phyloP scores from a whole-genome alignment of 2,113 vertebrate genomes.

The Ploceus nigricollis region DNA sequence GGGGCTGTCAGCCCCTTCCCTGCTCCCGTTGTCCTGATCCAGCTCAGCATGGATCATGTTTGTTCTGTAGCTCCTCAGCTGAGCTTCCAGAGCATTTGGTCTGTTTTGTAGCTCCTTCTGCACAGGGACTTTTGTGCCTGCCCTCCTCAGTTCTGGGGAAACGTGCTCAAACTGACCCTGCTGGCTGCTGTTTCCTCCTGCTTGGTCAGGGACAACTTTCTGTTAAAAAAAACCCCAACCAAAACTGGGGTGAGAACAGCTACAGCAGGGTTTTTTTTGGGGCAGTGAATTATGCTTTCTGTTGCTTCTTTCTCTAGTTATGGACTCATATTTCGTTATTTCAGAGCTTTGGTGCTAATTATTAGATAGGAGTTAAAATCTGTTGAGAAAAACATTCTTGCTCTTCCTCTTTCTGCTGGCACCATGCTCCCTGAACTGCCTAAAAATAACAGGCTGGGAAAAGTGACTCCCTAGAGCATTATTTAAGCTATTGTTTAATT shows the following conservation, averaged over 20 bases:
- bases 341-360: neutral
- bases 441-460: conserved; percentile 60
- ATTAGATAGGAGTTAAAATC: neutral
- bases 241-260: neutral
- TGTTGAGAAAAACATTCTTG: conserved; percentile 20
- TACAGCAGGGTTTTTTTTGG: neutral
- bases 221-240: neutral
- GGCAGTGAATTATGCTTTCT: neutral
- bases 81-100: neutral
- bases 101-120: neutral
- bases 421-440: neutral
- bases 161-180: fast-evolving
- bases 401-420: conserved; percentile 42
- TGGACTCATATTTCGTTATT: neutral
- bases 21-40: neutral
- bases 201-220: neutral
- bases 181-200: neutral
- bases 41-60: neutral
- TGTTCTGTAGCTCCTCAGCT: neutral
- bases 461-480: conserved; percentile 39
- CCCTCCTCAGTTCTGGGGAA: neutral
- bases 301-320: neutral
- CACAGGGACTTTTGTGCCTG: neutral
- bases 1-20: neutral
- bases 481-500: conserved; percentile 59